Conservation (phyloP, 1,140 invertebrate genomes). For the Brachionus angularis region DNA sequence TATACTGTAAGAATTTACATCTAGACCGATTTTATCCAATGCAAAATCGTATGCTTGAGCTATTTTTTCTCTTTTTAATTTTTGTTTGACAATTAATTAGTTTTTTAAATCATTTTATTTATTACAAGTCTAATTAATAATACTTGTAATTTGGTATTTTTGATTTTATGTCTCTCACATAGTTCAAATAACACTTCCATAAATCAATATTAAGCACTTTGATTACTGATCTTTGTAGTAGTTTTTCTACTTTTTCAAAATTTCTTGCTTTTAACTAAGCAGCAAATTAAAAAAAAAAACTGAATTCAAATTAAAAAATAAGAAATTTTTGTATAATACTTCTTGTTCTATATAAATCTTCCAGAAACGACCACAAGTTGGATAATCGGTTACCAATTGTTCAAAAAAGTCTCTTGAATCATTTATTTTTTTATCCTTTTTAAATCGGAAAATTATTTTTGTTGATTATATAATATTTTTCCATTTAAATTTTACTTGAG, state of each 20-base stretch:
- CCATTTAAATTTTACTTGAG: slow-evolving; percentile 10
- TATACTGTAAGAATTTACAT: slow-evolving; percentile 87
- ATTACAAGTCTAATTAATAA: not conserved
- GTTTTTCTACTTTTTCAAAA: slow-evolving; percentile 47
- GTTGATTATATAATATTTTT: no score
- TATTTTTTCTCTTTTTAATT: slow-evolving; percentile 84
- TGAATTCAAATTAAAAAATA: not conserved
- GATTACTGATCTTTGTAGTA: slow-evolving; percentile 94
- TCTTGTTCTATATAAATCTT: slow-evolving; percentile 99
- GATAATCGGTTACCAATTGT: slow-evolving; percentile 83
- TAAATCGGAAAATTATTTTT: no score
- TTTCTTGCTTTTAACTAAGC: slow-evolving; percentile 31
- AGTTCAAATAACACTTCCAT: slow-evolving; percentile 94
- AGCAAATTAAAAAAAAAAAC: no score
- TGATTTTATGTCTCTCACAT: slow-evolving; percentile 95
- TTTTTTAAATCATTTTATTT: not conserved
- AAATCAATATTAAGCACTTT: slow-evolving; percentile 97
- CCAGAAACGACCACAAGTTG: slow-evolving; percentile 93
- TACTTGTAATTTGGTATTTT: slow-evolving; percentile 64
- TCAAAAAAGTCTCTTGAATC: slow-evolving; percentile 88
- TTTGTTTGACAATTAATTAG: not conserved
- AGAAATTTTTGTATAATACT: slow-evolving; percentile 59
- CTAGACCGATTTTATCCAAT: slow-evolving; percentile 96
- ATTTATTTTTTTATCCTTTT: slow-evolving; percentile 77
- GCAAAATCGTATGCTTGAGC: slow-evolving; percentile 99